Base-by-base conservation (phyloP, 2,113 vertebrate genomes). In the Suncus etruscus region DNA sequence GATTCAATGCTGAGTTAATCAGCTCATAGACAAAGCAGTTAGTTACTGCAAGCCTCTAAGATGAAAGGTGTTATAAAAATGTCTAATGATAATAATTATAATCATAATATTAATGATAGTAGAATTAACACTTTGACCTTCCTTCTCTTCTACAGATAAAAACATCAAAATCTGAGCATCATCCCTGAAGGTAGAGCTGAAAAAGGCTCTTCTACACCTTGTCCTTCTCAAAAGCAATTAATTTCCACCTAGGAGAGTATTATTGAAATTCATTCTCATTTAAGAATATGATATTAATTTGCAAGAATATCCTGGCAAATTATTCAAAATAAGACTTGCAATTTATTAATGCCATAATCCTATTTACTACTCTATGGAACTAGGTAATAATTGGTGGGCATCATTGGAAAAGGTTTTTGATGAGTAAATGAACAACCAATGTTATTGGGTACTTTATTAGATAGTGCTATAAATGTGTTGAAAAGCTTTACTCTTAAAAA, bases 1-100 rank as follows among this genome's bases (percentile, higher is more conserved):
- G 24, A 87, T 73, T 81, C 74, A 81, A 54, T 65, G 70, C 84
- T 80, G 86, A 97, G 93, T 93, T 96, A 96, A 96, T 97, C 95
- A 96, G 92, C 79, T 92, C 61, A n/a, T n/a, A 87, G 92, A 91
- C 91, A 95, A 91, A 95, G 87, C 74, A 87, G 90, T 95, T 94
- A 94, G 94, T 93, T 94, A 95, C 78, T 58, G 84, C n/a, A 77
- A 79, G 61, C 83, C 86, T 91, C 87, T 88, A 94, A 92, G 91
- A 96, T 91, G 94, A 97, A 96, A 93, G 63, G 14, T 14, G 22
- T 78, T 89, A 81, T 95, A 95, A 94, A 97, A 97, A 94, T 87
- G 86, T 86, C 45, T 89, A 94, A 97, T 95, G 87, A 95, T 85
- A 95, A 93, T 96, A 96, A 97, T 95, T 97, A 97, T 91, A 95